Base-by-base conservation (phyloP, 2,888 invertebrate genomes). In the Synergus gifuensis region DNA sequence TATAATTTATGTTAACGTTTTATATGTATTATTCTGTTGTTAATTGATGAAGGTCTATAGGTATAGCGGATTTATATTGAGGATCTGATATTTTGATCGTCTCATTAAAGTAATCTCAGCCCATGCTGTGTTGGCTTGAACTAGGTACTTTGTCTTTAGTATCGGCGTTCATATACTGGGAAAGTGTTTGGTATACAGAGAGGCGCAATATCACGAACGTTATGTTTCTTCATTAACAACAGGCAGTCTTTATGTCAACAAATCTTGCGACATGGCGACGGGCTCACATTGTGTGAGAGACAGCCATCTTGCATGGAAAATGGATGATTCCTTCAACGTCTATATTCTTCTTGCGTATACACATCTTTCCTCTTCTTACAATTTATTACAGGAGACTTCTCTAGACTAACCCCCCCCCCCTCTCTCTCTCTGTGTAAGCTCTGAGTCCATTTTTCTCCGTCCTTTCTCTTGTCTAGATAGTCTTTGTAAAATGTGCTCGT, bases 191-290 rank as follows among this genome's bases (percentile, higher is more conserved):
- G 76, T 28, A 85, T 84, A 87, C 82, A 84, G 84, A 85, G 85
- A 76, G 86, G 86, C 85, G 89, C 89, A 89, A 89, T 90, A 90
- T 90, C 86, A 90, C 81, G 87, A 83, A 85, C 85, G 88, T 89
- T 89, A 90, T 90, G 90, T 90, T 90, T 90, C 89, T 90, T 90
- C 90, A 90, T 90, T 90, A 90, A 89, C 89, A 86, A 86, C 83
- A 85, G 87, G 90, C 89, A 90, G 90, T 90, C 89, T 89, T 90
- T 89, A 90, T 90, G 90, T 90, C 89, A 89, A 90, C 89, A 89
- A 90, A 90, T 90, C 89, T 89, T 89, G 84, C 83, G 87, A 82
- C 83, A 58, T 73, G 73, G 73, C 54, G 73, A 73, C 73, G 73
- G 28, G n/a, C 40, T 73, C 73, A 73, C 11, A 40, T 73, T 76